Evolutionary conservation across 2,113 vertebrate genomes (phyloP).

Genomic region (Fregata magnificens): DNA sequence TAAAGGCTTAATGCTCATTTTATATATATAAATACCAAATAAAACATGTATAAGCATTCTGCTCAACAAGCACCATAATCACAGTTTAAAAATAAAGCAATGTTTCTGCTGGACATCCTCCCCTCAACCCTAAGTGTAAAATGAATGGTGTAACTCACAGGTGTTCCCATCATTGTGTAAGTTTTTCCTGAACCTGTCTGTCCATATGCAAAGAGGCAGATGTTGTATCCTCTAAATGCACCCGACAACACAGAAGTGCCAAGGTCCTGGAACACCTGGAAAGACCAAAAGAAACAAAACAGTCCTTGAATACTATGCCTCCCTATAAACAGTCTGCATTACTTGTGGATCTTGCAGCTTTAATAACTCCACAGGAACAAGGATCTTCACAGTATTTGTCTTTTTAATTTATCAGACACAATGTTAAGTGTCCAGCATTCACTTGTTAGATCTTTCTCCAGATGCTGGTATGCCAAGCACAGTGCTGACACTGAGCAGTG

Average conservation of each 20-base stretch:
- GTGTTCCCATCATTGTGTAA: slow-evolving; percentile 97
- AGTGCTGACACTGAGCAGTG: neutral
- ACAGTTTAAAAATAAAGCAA: neutral
- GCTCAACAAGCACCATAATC: neutral
- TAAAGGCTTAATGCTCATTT: neutral
- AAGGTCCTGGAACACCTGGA: slow-evolving; percentile 94
- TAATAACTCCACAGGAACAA: neutral
- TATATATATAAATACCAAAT: neutral
- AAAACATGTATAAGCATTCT: neutral
- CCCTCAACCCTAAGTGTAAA: neutral
- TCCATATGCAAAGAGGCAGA: slow-evolving; percentile 97
- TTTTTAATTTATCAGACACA: neutral
- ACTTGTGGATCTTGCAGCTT: neutral
- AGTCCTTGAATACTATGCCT: neutral
- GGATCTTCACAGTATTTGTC: neutral
- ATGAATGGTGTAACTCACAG: slow-evolving; percentile 78
- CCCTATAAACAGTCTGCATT: neutral
- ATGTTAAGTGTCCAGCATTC: neutral
- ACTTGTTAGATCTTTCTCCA: neutral
- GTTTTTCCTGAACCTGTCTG: slow-evolving; percentile 99
- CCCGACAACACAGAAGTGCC: slow-evolving; percentile 89
- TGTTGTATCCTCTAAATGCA: slow-evolving; percentile 93
- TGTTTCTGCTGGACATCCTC: neutral
- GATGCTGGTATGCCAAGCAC: neutral
- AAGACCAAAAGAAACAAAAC: slow-evolving; percentile 22